Conservation (phyloP, 53 echinoderm and acorn worm genomes). For the Crossaster papposus region DNA sequence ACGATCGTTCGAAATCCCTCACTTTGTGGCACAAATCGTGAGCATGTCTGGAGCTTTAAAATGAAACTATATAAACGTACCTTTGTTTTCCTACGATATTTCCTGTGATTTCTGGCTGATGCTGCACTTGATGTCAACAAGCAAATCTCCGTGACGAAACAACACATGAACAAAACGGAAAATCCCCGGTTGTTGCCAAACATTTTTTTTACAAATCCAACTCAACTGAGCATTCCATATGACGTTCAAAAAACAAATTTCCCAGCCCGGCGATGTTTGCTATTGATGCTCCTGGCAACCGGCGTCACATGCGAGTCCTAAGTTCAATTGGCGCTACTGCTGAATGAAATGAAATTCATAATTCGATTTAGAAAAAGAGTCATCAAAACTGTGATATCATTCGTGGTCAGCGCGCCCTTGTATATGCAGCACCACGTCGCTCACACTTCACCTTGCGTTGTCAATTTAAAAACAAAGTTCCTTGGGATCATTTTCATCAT, state of each 20-base stretch:
- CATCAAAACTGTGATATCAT: not conserved
- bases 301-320: not conserved
- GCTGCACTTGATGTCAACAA: slow-evolving; percentile 10
- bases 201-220: slow-evolving; percentile 21
- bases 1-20: too few species aligned
- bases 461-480: not conserved
- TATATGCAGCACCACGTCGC: not conserved
- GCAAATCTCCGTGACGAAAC: slow-evolving; percentile 13
- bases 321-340: not conserved
- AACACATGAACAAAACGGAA: slow-evolving; percentile 16
- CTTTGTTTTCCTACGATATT: slow-evolving; percentile 15
- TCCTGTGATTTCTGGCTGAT: slow-evolving; percentile 7
- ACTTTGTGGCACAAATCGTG: not conserved
- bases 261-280: not conserved
- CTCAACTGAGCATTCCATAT: not conserved
- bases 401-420: slow-evolving; percentile 18
- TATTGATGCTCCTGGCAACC: not conserved
- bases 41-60: not conserved
- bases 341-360: not conserved
- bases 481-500: slow-evolving; percentile 10
- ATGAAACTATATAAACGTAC: not conserved
- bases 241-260: not conserved
- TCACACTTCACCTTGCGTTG: slow-evolving; percentile 16
- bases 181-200: slow-evolving; percentile 13
- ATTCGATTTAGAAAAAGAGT: not conserved